Evolutionary conservation across 2,888 invertebrate species (phyloP).

Genomic region (Caenorhabditis panamensis): DNA sequence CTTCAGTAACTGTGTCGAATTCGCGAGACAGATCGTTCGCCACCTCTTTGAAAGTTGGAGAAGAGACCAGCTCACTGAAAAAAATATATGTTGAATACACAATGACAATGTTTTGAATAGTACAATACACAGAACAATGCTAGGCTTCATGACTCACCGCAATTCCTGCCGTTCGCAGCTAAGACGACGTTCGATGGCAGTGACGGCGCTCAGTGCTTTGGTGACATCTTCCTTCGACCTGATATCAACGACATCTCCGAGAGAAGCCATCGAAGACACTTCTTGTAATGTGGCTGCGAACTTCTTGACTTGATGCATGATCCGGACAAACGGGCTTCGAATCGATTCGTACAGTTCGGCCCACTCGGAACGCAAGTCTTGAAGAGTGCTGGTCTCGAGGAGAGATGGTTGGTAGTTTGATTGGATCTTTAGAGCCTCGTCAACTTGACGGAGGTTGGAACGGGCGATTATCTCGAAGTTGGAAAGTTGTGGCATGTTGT

Average conservation of each 20-base stretch:
- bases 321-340: conserved; percentile 62
- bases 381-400: conserved; percentile 48
- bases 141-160: conserved; percentile 49
- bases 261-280: conserved; percentile 57
- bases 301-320: conserved; percentile 62
- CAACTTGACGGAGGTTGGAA: conserved; percentile 68
- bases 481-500: conserved; percentile 44
- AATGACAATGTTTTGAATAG: background rate
- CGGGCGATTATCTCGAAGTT: conserved; percentile 62
- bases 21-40: conserved; percentile 48
- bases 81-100: background rate
- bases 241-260: conserved; percentile 65
- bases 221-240: conserved; percentile 63
- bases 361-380: conserved; percentile 67
- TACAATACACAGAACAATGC: background rate
- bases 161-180: conserved; percentile 67
- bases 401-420: conserved; percentile 40
- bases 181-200: conserved; percentile 60
- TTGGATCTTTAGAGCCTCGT: conserved; percentile 57
- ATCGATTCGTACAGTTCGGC: conserved; percentile 55
- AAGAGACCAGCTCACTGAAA: conserved; percentile 51
- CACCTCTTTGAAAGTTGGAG: conserved; percentile 46
- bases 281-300: conserved; percentile 67
- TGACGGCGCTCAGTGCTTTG: conserved; percentile 62
- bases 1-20: conserved; percentile 60